Base-by-base conservation (phyloP, 2,113 vertebrate species). In the Lanius ludovicianus region DNA sequence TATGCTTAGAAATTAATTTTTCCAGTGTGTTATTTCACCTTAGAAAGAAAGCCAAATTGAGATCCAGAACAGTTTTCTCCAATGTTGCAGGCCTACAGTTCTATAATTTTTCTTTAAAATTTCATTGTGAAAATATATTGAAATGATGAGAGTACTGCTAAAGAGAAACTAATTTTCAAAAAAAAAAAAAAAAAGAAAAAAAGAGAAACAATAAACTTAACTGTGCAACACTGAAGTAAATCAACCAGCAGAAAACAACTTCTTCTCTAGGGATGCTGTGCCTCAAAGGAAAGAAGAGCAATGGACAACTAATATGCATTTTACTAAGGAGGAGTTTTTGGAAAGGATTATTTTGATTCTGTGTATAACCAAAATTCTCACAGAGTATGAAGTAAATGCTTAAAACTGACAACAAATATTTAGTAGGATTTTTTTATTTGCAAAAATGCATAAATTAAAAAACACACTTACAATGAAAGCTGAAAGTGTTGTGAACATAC, bases 231-330 rank as follows among this genome's bases (percentile, higher is more conserved):
- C 39, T 64, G 47, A 35, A 56, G 37, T 24, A 90, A 92, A 74
- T 74, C 52, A 74, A 15, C 24, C 59, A 89, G 35, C 37, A 83
- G 39, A 86, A 94, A 84, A 30, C 6, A 28, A 50, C 18, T 69
- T 57, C 21, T 46, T 13, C 21, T 84, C 6, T 47, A 7, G 7
- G 12, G 7, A 35, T 69, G 23, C 15, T 68, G 9, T 75, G 31
- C 37, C 50, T 87, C 1, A 2, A 91, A 73, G 31, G 30, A 79
- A 76, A 57, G 50, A 65, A 78, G 11, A 60, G 4, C 0, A 0
- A 24, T 65, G 37, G 64, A 68, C 7, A 69, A 24, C 37, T 33
- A 57, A 49, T 47, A 41, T 21, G 3, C 16, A 39, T 89, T 87
- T 75, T 84, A 71, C 18, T 23, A 23, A 6, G 18, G 9, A 95